Evolutionary conservation across 2,797 vertebrate species (phyloP), one percentile per base, ranked within the genome.

Genomic region (Hirundo rustica): DNA sequence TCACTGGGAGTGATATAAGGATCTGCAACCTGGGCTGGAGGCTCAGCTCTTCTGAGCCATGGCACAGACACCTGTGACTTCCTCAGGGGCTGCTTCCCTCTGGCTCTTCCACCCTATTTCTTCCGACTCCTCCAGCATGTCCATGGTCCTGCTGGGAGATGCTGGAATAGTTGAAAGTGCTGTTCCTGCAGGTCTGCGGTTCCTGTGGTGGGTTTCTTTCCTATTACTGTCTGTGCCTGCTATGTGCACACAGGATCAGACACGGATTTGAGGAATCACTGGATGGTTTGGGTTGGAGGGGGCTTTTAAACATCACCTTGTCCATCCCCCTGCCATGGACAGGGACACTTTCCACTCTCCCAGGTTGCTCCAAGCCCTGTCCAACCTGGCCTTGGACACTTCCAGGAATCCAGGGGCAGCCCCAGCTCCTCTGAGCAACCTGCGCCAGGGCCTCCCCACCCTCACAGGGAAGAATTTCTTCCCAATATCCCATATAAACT

Each of bases 91-190:
- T 48, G 44, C 30, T 85, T 55, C 44, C 29, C 40, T 16, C 73
- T 2, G 9, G 20, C 19, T 89, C 6, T 61, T 42, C 74, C 57
- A 14, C 11, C 10, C n/a, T 2, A 0, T 12, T 61, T 54, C 36
- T 44, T 42, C 50, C 27, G 36, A 11, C 22, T 53, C 48, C 22
- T 44, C 16, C 45, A 23, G 32, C 0, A 0, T 10, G 16, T 4
- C n/a, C 7, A 0, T 1, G 1, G 48, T 11, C 36, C 1, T 0
- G 7, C 34, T 25, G 53, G 21, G 36, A 54, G 77, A 6, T 7
- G 7, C 55, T 88, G 77, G 74, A 34, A 11, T 0, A 55, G 50
- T 58, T 1, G 29, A 38, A n/a, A 8, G 5, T 0, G 1, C 18
- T 51, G 1, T 27, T 79, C 11, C 57, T 73, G 55, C 34, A 42